Evolutionary conservation across 92 coral and sea anemone species (phyloP), one percentile per base, ranked within the genome.

Genomic region (Umimayanthus chanpuru): DNA sequence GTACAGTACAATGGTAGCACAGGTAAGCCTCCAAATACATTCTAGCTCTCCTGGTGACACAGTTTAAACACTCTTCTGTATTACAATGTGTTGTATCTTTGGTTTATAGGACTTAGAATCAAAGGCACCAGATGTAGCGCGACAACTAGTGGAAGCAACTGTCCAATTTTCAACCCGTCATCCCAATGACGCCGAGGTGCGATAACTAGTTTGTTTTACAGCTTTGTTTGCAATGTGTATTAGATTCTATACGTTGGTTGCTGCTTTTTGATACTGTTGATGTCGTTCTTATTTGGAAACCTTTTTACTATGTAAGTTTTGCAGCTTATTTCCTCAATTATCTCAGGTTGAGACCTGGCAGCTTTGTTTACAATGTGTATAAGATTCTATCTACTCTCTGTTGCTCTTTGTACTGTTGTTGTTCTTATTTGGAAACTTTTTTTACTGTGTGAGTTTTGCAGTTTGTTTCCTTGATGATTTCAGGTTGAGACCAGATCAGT

Each of bases 401-500:
- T 47, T 47, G 50, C 50, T 47, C 50, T 47, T 6, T 47, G 9
- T 47, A 47, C 50, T 9, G 50, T 9, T 47, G 50, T 47, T 47
- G 50, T 47, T 47, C 9, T 47, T 47, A 11, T 47, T 47, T 47
- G 50, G 50, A 9, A 47, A 11, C 36, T 38, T 55, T 36, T 36
- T 67, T 20, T 36, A 30, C 50, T 15, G 9, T 21, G 36, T 50
- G 23, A 26, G 28, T 36, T 83, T 49, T 6, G 49, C 11, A 23
- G 9, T 16, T 6, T 65, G 2, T 41, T 88, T 36, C 58, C 20
- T 88, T 47, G 10, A 85, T 8, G 76, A 21, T 91, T 88, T 10
- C 90, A 94, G 94, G 78, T 36, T 38, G 82, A 66, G 70, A 71
- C 88, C 68, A 78, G 87, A 55, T 53, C 77, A 72, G 76, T 93